Percentiles rank a stretch among this genome's conserved stretches.
Evolutionary conservation across 2,888 invertebrate genomes (phyloP).

Genomic region (Drosophila testacea): DNA sequence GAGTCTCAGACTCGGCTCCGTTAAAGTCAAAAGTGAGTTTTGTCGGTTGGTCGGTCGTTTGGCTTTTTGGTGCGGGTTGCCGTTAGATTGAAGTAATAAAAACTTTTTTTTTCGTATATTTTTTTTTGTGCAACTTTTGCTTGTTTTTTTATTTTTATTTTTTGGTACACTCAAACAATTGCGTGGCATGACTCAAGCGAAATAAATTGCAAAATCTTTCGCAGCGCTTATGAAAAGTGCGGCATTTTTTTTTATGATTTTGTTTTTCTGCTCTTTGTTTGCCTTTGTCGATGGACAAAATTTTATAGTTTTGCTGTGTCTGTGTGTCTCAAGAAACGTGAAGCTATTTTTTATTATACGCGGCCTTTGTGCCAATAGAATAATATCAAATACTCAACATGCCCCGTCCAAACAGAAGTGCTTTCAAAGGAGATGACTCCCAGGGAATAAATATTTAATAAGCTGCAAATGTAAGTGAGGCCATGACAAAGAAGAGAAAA

Average conservation of each 20-base stretch:
- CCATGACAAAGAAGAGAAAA: slow-evolving; percentile 1
- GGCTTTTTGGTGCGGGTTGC: slow-evolving; percentile 41
- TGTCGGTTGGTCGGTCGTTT: slow-evolving; percentile 21
- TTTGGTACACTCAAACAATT: slow-evolving; percentile 58
- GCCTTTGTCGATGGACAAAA: slow-evolving; percentile 33
- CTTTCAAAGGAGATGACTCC: slow-evolving; percentile 12
- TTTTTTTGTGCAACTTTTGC: slow-evolving; percentile 42
- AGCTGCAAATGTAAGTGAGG: slow-evolving; percentile 28
- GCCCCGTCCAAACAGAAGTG: slow-evolving; percentile 7
- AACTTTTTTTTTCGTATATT: slow-evolving; percentile 32
- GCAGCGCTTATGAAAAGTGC: slow-evolving; percentile 67
- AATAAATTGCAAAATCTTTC: slow-evolving; percentile 80
- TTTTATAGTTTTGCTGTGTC: slow-evolving; percentile 60
- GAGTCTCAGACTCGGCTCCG: slow-evolving; percentile 32
- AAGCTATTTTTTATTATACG: slow-evolving; percentile 65
- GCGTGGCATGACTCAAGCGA: slow-evolving; percentile 73
- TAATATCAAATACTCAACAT: slow-evolving; percentile 19
- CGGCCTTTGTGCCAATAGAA: slow-evolving; percentile 41
- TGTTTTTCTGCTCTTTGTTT: slow-evolving; percentile 29
- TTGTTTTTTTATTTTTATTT: slow-evolving; percentile 27
- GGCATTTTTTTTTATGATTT: slow-evolving; percentile 52
- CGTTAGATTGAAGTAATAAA: slow-evolving; percentile 71
- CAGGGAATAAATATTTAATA: slow-evolving; percentile 64
- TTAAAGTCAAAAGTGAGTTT: slow-evolving; percentile 62
- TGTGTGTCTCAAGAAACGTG: slow-evolving; percentile 52